Evolutionary conservation across 1,140 invertebrate genomes (phyloP).

Genomic region (Phenacoccus solenopsis): DNA sequence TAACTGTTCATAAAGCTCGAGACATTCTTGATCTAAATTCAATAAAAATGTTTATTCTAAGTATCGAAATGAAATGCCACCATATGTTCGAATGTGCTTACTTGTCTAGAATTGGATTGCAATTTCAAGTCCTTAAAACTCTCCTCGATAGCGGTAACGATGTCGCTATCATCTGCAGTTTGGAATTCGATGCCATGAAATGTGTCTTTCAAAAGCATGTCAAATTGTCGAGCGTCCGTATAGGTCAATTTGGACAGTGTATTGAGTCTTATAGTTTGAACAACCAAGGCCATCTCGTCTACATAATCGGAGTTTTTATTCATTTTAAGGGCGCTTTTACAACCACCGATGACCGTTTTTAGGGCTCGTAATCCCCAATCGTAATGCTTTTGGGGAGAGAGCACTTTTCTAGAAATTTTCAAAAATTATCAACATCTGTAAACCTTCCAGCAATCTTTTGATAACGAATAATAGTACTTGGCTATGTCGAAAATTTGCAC

Average conservation of each 20-base stretch:
- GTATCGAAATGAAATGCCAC: not conserved
- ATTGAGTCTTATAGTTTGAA: slow-evolving; percentile 67
- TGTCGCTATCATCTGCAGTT: slow-evolving; percentile 38
- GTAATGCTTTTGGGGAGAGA: slow-evolving; percentile 86
- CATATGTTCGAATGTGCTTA: slow-evolving; percentile 25
- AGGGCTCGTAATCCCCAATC: slow-evolving; percentile 94
- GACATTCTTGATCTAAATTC: slow-evolving; percentile 64
- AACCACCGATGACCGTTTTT: slow-evolving; percentile 76
- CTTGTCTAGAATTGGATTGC: slow-evolving; percentile 48
- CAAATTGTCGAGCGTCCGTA: slow-evolving; percentile 61
- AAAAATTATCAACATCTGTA: not conserved
- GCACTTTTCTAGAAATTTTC: slow-evolving; percentile 43
- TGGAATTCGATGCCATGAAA: slow-evolving; percentile 52
- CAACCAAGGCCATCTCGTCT: slow-evolving; percentile 48
- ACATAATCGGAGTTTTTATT: slow-evolving; percentile 24
- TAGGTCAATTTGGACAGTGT: slow-evolving; percentile 87
- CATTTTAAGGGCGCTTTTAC: slow-evolving; percentile 37
- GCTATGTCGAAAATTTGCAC: slow-evolving; percentile 67
- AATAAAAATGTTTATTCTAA: slow-evolving; percentile 12
- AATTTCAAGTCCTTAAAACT: slow-evolving; percentile 49
- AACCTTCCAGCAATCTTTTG: not conserved
- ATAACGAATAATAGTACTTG: slow-evolving; percentile 34
- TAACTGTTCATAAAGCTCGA: slow-evolving; percentile 92
- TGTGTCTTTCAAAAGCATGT: slow-evolving; percentile 61
- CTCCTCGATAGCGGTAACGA: slow-evolving; percentile 45